phyloP scores from a whole-genome alignment of 2,113 vertebrate species.

The Danionella cerebrum region DNA sequence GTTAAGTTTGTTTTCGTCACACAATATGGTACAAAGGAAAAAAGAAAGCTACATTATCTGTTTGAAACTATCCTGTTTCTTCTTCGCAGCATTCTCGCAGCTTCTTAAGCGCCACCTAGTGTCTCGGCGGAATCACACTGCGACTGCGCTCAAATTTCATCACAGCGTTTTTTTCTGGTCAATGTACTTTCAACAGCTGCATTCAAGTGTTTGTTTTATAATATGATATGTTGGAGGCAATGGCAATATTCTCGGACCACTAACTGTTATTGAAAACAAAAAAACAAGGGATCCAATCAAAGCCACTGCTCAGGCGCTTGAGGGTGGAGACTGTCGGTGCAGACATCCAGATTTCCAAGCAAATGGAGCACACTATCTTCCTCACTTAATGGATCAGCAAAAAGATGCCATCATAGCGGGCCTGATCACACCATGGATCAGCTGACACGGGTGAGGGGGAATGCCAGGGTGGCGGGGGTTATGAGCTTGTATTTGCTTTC shows the following conservation, averaged over 20 bases:
- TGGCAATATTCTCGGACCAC: background rate
- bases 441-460: constrained; percentile 16
- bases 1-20: background rate
- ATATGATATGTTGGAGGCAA: background rate
- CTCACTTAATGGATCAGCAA: background rate
- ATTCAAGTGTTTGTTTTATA: background rate
- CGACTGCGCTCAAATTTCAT: no score
- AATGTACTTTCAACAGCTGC: no score
- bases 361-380: background rate
- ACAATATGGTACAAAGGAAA: background rate
- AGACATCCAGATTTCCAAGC: background rate
- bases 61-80: background rate
- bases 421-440: constrained; percentile 1
- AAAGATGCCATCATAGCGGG: background rate
- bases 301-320: background rate
- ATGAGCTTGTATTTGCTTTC: background rate
- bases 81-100: background rate
- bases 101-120: background rate
- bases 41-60: background rate
- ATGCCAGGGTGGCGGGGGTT: background rate
- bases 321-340: background rate
- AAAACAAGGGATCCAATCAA: background rate
- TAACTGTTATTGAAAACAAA: background rate
- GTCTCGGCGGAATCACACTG: background rate
- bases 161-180: no score